These are phyloP conservation scores for Excalfactoria chinensis DNA, from an alignment of 2,113 vertebrate genomes.

Conservation along the genomic window DNA sequence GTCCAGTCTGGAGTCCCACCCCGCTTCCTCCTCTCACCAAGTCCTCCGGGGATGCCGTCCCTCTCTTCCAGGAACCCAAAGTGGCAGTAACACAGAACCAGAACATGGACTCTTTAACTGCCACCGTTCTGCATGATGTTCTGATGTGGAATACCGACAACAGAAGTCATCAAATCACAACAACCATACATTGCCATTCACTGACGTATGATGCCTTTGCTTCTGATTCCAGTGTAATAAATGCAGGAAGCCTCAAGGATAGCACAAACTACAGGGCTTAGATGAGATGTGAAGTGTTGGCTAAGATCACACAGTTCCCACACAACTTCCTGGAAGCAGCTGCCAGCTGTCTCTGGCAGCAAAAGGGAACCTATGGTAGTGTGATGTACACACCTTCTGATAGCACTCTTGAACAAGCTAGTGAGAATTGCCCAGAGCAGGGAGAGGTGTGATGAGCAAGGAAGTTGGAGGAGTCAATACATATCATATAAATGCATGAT, in stretches of 20 bases:
- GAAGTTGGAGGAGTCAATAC: not conserved
- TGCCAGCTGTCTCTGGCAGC: not conserved
- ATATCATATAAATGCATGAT: not conserved
- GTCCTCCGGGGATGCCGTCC: no score
- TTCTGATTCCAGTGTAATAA: not conserved
- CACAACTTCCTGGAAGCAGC: not conserved
- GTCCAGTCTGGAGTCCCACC: no score
- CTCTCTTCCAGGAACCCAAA: no score
- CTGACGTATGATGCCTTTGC: not conserved
- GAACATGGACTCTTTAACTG: no score
- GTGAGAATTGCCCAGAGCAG: not conserved
- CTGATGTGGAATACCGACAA: no score
- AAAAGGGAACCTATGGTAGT: accelerated
- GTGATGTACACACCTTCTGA: not conserved
- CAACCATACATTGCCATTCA: accelerated
- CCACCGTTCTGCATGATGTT: no score
- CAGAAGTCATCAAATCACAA: no score
- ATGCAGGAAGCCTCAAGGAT: not conserved
- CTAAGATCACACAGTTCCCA: not conserved
- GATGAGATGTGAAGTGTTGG: not conserved
- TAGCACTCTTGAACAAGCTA: not conserved
- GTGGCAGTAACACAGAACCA: no score
- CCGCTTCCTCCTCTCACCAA: no score
- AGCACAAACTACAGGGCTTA: not conserved
- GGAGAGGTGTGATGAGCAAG: not conserved